A percentile compares a stretch with the other conserved stretches of the same genome.
phyloP scores from a whole-genome alignment of 1,140 invertebrate genomes.

The Tetragnatha versicolor region DNA sequence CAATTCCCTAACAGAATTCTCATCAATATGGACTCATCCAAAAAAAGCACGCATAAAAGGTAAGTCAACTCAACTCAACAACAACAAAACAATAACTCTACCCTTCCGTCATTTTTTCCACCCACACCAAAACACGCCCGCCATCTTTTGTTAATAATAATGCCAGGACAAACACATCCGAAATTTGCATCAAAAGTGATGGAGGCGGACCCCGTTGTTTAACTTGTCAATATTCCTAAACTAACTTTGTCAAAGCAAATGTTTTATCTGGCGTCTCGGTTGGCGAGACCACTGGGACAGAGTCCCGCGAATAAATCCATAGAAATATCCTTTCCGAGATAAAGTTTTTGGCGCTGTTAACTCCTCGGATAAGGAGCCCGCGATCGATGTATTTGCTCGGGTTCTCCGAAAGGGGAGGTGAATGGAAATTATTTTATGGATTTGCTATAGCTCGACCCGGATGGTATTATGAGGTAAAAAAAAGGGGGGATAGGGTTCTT shows the following conservation, averaged over 20 bases:
- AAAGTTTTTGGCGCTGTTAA: constrained; percentile 39
- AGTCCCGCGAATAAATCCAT: constrained; percentile 30
- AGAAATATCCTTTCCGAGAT: constrained; percentile 39
- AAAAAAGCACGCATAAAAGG: not conserved
- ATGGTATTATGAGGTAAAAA: constrained; percentile 15
- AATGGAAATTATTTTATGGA: constrained; percentile 42
- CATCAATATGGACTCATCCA: not conserved
- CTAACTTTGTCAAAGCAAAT: constrained; percentile 37
- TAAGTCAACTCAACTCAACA: not conserved
- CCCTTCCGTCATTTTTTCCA: not conserved
- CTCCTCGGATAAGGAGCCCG: constrained; percentile 2
- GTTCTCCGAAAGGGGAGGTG: not conserved
- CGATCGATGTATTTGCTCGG: constrained; percentile 34
- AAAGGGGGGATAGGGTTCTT: too few relatives aligned
- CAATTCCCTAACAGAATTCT: not conserved
- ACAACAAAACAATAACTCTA: not conserved
- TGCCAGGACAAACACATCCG: not conserved
- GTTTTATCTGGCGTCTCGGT: constrained; percentile 32
- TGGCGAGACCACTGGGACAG: constrained; percentile 30
- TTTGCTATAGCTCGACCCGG: constrained; percentile 1
- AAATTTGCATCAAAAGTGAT: constrained; percentile 39
- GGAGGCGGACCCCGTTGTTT: constrained; percentile 11
- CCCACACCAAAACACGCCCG: not conserved
- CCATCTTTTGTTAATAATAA: not conserved
- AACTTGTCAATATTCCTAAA: constrained; percentile 36